Percentiles rank a stretch among this genome's conserved stretches.
These are phyloP conservation scores for Drosophila neonasuta DNA, from an alignment of 2,888 invertebrate genomes.

Conservation along the genomic window DNA sequence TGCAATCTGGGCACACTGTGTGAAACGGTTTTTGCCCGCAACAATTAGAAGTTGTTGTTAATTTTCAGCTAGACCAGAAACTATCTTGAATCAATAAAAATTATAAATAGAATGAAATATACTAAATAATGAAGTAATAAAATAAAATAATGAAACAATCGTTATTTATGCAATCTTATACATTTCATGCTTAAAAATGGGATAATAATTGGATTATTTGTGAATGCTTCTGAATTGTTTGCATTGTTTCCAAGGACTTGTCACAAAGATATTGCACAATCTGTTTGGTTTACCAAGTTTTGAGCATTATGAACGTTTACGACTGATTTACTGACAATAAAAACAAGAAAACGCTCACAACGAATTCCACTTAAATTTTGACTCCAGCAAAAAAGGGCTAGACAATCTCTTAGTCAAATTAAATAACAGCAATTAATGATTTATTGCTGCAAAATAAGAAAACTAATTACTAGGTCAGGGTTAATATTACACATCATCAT, in stretches of 20 bases:
- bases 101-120: no score
- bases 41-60: slow-evolving; percentile 12
- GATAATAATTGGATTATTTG: neutral
- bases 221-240: slow-evolving; percentile 29
- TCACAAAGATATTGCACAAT: slow-evolving; percentile 29
- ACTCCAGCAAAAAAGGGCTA: slow-evolving; percentile 32
- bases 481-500: slow-evolving; percentile 37
- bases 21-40: neutral
- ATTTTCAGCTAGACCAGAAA: neutral
- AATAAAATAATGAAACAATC: neutral
- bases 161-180: no score
- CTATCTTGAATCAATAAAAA: neutral
- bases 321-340: slow-evolving; percentile 26
- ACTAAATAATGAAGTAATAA: neutral
- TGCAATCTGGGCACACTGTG: slow-evolving; percentile 19
- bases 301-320: slow-evolving; percentile 6
- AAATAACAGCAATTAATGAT: slow-evolving; percentile 27
- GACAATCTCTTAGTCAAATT: slow-evolving; percentile 44
- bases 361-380: slow-evolving; percentile 11
- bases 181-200: no score
- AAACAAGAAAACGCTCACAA: slow-evolving; percentile 5
- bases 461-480: slow-evolving; percentile 66
- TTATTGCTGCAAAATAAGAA: slow-evolving; percentile 38
- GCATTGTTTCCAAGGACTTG: slow-evolving; percentile 41
- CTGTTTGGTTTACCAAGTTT: neutral